Percentiles rank a stretch among this genome's conserved stretches.
phyloP scores from a whole-genome alignment of 2,113 vertebrate species.

The Butorides virescens region DNA sequence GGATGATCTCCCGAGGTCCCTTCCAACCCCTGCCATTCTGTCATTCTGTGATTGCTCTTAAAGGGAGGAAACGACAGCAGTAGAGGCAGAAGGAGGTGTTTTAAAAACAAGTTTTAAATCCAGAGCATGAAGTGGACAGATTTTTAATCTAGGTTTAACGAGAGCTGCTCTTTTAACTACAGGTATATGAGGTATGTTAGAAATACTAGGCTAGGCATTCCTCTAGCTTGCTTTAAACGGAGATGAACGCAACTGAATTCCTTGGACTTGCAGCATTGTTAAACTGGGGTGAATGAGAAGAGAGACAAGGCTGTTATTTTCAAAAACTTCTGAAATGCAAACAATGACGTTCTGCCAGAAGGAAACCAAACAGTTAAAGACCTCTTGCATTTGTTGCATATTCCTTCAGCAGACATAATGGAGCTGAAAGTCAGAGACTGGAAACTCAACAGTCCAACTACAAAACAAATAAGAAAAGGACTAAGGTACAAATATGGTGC shows the following conservation, averaged over 20 bases:
- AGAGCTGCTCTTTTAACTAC: background rate
- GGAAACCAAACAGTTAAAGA: background rate
- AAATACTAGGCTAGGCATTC: background rate
- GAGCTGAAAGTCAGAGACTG: background rate
- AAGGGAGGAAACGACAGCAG: background rate
- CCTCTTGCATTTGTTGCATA: background rate
- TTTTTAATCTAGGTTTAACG: background rate
- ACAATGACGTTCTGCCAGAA: background rate
- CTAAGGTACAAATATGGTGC: background rate
- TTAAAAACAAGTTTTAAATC: background rate
- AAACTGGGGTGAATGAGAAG: background rate
- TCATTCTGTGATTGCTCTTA: background rate
- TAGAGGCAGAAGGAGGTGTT: background rate
- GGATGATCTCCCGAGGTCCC: too few species aligned
- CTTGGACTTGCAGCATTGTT: background rate
- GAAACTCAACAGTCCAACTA: background rate
- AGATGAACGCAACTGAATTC: background rate
- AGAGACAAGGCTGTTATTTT: background rate
- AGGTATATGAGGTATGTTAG: background rate
- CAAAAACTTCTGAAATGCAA: slow-evolving; percentile 10
- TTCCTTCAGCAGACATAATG: background rate
- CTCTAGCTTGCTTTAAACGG: background rate
- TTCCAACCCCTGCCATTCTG: too few species aligned
- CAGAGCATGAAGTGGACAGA: background rate
- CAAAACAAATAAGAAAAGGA: background rate